Conservation (phyloP, 2,797 vertebrate genomes). For the Rhabdophis nuchalis region DNA sequence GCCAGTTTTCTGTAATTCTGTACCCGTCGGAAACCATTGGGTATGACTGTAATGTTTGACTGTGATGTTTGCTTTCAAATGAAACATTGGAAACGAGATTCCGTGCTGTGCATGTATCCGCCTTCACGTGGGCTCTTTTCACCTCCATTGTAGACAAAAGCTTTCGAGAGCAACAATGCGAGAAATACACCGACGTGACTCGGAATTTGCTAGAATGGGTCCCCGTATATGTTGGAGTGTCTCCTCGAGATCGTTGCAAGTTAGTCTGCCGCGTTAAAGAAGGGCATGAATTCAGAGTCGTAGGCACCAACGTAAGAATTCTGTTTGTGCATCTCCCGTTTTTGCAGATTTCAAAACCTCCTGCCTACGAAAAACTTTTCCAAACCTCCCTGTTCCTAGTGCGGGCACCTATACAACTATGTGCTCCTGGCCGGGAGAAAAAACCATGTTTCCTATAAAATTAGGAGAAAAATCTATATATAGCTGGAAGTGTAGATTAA, state of each 20-base stretch:
- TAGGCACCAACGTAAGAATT: conserved; percentile 86
- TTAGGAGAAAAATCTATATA: not conserved
- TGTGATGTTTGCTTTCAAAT: no score
- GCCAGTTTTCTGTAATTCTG: not conserved
- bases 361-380: not conserved
- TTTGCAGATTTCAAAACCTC: fast-evolving
- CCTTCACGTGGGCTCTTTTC: fast-evolving
- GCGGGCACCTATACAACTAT: not conserved
- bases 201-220: conserved; percentile 89
- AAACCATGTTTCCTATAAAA: not conserved
- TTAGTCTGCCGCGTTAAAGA: conserved; percentile 87
- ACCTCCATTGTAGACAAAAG: conserved; percentile 78
- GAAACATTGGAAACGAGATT: not conserved
- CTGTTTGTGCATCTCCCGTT: fast-evolving
- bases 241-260: conserved; percentile 91
- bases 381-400: not conserved
- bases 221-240: conserved; percentile 90
- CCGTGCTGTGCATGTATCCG: fast-evolving
- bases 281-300: conserved; percentile 93
- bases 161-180: conserved; percentile 94
- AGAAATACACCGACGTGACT: conserved; percentile 82
- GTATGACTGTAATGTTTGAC: no score
- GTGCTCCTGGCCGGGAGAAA: not conserved
- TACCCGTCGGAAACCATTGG: not conserved
- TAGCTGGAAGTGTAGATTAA: not conserved